Evolutionary conservation across 1,140 invertebrate species (phyloP).

Genomic region (Matsumurasca onukii): DNA sequence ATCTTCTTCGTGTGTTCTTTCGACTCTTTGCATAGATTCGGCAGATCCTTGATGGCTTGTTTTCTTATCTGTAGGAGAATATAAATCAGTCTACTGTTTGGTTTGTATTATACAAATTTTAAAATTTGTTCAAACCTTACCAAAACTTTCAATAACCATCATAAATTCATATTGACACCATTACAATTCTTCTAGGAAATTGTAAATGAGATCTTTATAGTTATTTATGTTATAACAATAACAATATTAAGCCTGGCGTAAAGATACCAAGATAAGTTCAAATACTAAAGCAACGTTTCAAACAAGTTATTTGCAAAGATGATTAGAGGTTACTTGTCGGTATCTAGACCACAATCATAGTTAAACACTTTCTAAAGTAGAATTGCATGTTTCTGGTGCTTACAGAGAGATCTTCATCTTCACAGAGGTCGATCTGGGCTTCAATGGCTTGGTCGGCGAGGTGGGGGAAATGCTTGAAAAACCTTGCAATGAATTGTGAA

Average conservation of each 20-base stretch:
- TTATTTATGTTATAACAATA: not conserved
- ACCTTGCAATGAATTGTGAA: conserved; percentile 93
- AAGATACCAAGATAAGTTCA: too few relatives aligned
- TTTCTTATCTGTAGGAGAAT: conserved; percentile 77
- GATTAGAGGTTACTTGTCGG: too few relatives aligned
- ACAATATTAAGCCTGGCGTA: too few relatives aligned
- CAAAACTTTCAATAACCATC: not conserved
- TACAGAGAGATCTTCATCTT: conserved; percentile 91
- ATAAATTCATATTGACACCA: too few relatives aligned
- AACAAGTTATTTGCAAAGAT: too few relatives aligned
- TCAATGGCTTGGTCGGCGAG: conserved; percentile 84
- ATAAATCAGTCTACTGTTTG: not conserved
- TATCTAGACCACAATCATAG: too few relatives aligned
- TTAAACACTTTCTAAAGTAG: too few relatives aligned
- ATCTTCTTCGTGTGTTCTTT: conserved; percentile 83
- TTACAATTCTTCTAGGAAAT: too few relatives aligned
- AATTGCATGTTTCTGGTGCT: conserved; percentile 48
- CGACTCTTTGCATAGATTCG: conserved; percentile 81
- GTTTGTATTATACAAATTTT: not conserved
- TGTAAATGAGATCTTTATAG: too few relatives aligned
- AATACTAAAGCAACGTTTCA: too few relatives aligned
- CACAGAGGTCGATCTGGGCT: conserved; percentile 91
- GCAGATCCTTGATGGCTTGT: conserved; percentile 93
- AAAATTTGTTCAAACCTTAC: not conserved
- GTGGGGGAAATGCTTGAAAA: conserved; percentile 90